Evolutionary conservation across 2,888 invertebrate genomes (phyloP).

Genomic region (Drosophila macrospina): DNA sequence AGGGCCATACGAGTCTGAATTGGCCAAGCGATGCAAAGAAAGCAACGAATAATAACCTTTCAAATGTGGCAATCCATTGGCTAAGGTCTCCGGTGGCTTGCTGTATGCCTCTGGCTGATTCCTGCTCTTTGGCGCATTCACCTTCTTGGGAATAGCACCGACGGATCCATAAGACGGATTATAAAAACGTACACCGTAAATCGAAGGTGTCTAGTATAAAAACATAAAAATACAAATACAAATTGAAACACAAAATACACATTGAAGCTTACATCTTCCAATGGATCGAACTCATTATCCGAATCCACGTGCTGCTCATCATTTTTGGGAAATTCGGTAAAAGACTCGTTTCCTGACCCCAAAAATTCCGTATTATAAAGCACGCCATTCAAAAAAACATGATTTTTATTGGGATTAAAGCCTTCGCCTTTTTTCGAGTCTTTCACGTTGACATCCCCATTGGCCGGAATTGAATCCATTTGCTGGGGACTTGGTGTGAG

Average conservation of each 20-base stretch:
- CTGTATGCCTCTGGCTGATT: neutral
- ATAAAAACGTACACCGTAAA: slow-evolving; percentile 34
- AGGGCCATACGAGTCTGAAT: slow-evolving; percentile 1
- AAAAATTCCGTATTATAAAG: slow-evolving; percentile 24
- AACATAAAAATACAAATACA: neutral
- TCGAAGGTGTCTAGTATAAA: slow-evolving; percentile 13
- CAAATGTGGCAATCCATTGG: neutral
- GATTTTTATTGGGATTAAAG: neutral
- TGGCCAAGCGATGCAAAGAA: slow-evolving; percentile 1
- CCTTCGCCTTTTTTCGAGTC: neutral
- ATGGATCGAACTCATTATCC: slow-evolving; percentile 19
- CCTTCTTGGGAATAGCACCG: slow-evolving; percentile 11
- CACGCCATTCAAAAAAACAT: slow-evolving; percentile 26
- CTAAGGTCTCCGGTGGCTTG: neutral
- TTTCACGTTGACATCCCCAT: neutral
- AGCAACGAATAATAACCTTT: slow-evolving; percentile 6
- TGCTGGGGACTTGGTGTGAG: neutral
- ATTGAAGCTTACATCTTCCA: slow-evolving; percentile 13
- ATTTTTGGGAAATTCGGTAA: no score
- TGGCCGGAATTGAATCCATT: neutral
- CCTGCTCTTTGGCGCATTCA: neutral
- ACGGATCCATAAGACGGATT: slow-evolving; percentile 32
- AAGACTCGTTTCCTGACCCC: neutral
- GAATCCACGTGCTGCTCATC: neutral
- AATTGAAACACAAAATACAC: no score